Conservation (phyloP, 1,140 invertebrate genomes). For the Meteorus sp. region DNA sequence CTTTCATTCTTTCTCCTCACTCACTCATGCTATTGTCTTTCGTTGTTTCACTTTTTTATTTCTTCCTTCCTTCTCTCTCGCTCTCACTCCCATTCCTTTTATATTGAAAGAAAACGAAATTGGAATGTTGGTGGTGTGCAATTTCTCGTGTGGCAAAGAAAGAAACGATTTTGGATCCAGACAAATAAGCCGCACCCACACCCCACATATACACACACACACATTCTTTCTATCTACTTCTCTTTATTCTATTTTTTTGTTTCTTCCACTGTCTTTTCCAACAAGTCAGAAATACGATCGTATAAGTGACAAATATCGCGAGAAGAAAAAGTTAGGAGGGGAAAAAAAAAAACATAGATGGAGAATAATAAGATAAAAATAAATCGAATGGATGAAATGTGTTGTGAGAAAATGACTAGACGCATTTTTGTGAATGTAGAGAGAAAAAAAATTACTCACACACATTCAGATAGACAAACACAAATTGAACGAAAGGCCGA, state of each 20-base stretch:
- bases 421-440: neutral
- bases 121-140: constrained; percentile 3
- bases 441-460: no score
- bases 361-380: no score
- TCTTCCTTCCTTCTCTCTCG: neutral
- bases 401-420: neutral
- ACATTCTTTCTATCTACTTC: neutral
- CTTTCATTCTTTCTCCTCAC: no score
- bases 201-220: neutral
- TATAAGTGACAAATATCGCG: neutral
- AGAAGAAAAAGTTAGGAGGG: no score
- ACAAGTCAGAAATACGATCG: neutral
- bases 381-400: neutral
- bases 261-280: neutral
- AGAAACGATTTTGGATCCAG: constrained; percentile 10
- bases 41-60: neutral
- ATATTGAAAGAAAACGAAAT: constrained; percentile 12
- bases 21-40: no score
- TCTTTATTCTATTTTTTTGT: neutral
- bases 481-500: neutral
- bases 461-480: neutral
- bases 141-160: constrained; percentile 7
- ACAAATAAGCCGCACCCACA: neutral
- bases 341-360: neutral
- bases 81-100: constrained; percentile 11